Evolutionary conservation across 2,888 invertebrate species (phyloP).

Genomic region (Amblyjoppa proteus): DNA sequence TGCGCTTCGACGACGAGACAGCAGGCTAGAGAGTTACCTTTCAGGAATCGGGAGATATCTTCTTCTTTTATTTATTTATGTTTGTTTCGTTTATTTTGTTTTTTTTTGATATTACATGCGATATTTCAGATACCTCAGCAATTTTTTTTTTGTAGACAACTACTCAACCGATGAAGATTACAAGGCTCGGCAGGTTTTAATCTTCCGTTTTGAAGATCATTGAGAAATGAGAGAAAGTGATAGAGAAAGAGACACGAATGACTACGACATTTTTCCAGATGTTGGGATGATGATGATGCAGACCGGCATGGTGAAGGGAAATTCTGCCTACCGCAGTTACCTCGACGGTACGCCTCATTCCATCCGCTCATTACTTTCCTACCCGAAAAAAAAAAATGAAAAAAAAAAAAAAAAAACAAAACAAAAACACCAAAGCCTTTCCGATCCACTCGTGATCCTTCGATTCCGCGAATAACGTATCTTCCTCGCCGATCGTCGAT

Average conservation of each 20-base stretch:
- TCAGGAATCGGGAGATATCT: constrained; percentile 35
- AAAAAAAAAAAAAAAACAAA: background rate
- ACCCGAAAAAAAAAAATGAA: constrained; percentile 17
- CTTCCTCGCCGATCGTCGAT: constrained; percentile 13
- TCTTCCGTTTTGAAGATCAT: constrained; percentile 27
- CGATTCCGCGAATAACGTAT: constrained; percentile 18
- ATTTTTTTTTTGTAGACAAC: constrained; percentile 56
- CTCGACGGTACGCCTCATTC: constrained; percentile 92
- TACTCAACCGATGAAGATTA: constrained; percentile 29
- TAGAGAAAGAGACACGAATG: constrained; percentile 62
- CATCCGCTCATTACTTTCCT: constrained; percentile 74
- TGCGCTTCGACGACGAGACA: constrained; percentile 23
- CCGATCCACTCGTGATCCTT: constrained; percentile 10
- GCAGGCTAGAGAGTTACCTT: constrained; percentile 14
- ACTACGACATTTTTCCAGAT: constrained; percentile 91
- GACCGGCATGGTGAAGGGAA: constrained; percentile 98
- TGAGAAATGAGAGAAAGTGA: constrained; percentile 6
- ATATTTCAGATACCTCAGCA: constrained; percentile 57
- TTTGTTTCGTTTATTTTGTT: background rate
- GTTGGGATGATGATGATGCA: constrained; percentile 99
- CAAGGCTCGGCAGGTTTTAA: constrained; percentile 30
- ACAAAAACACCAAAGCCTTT: constrained; percentile 15
- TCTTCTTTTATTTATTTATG: constrained; percentile 2
- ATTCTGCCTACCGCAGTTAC: constrained; percentile 90
- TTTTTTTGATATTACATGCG: constrained; percentile 13